phyloP scores from a whole-genome alignment of 2,888 invertebrate species.

The Rhodophaea formosa region DNA sequence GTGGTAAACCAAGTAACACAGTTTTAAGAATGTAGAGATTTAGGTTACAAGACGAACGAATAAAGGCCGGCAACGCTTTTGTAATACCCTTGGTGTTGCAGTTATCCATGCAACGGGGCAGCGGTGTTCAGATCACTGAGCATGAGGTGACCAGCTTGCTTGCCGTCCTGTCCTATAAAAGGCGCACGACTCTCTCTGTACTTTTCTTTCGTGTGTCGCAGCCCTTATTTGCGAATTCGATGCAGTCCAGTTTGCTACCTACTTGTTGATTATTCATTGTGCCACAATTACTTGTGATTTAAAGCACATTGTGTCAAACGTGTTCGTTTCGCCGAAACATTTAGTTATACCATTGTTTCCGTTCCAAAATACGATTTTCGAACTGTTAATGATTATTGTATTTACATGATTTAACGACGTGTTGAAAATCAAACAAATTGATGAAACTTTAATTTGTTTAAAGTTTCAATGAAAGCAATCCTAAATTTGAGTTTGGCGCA shows the following conservation, averaged over 20 bases:
- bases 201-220: not conserved
- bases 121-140: too few relatives aligned
- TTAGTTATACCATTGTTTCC: not conserved
- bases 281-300: conserved; percentile 31
- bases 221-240: not conserved
- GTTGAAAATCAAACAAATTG: not conserved
- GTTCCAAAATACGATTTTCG: not conserved
- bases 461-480: too few relatives aligned
- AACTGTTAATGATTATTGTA: not conserved
- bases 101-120: too few relatives aligned
- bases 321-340: conserved; percentile 20
- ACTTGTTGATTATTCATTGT: conserved; percentile 32
- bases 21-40: too few relatives aligned
- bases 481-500: too few relatives aligned
- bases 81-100: too few relatives aligned
- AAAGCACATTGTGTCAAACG: conserved; percentile 29
- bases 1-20: too few relatives aligned
- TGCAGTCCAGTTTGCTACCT: conserved; percentile 22
- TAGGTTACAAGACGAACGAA: too few relatives aligned
- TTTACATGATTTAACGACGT: not conserved
- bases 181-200: too few relatives aligned
- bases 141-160: too few relatives aligned
- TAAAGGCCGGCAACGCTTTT: too few relatives aligned
- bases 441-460: not conserved
- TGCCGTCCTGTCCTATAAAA: too few relatives aligned